Percentiles rank a stretch among this genome's conserved stretches.
Conservation (phyloP, 2,113 vertebrate genomes). For the Upupa epops region DNA sequence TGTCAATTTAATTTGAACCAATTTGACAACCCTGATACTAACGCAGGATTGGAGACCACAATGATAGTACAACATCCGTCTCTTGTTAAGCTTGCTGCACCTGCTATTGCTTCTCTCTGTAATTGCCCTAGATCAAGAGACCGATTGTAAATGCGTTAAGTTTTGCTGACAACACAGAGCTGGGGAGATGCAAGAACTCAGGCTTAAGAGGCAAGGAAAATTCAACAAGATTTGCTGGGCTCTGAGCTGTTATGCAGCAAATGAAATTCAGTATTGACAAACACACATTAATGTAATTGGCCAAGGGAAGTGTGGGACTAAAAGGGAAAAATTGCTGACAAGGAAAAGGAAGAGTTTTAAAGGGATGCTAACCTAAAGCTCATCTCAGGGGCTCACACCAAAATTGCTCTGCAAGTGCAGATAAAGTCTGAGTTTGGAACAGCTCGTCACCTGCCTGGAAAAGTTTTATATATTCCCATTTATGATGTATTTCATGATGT, state of each 20-base stretch:
- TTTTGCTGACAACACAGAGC: conserved; percentile 79
- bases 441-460: neutral
- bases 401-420: neutral
- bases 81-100: conserved; percentile 68
- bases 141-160: conserved; percentile 69
- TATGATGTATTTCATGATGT: neutral
- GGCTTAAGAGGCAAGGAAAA: conserved; percentile 71
- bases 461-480: neutral
- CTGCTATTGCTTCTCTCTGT: conserved; percentile 68
- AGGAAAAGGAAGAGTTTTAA: conserved; percentile 1
- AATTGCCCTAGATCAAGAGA: conserved; percentile 79
- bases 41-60: conserved; percentile 49
- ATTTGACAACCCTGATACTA: conserved; percentile 72
- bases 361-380: neutral
- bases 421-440: neutral
- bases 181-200: conserved; percentile 48
- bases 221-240: conserved; percentile 68
- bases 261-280: conserved; percentile 78
- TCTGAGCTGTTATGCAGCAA: conserved; percentile 50
- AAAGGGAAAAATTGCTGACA: conserved; percentile 54
- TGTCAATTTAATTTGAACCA: conserved; percentile 78
- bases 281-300: conserved; percentile 69
- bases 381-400: fast-evolving
- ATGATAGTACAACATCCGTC: conserved; percentile 36
- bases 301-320: conserved; percentile 12